Evolutionary conservation across 2,888 invertebrate species (phyloP).

Genomic region (Polymixis flavicincta): DNA sequence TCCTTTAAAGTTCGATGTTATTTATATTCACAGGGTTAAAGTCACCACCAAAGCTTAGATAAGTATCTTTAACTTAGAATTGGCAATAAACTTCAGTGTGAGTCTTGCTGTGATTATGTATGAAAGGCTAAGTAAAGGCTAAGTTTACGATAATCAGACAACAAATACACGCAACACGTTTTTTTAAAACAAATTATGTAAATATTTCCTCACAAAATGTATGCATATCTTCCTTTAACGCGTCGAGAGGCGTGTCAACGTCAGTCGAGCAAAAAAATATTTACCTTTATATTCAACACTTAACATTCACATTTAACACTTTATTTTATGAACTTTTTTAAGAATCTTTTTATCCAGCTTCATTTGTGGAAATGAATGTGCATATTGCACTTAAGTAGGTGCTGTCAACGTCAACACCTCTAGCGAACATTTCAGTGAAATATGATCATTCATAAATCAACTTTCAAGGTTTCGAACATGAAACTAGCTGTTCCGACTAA

Average conservation of each 20-base stretch:
- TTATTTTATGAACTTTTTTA: slow-evolving; percentile 73
- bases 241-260: slow-evolving; percentile 54
- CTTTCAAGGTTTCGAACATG: slow-evolving; percentile 25
- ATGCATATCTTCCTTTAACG: slow-evolving; percentile 53
- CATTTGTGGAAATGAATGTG: slow-evolving; percentile 59
- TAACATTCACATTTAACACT: slow-evolving; percentile 69
- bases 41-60: slow-evolving; percentile 5
- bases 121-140: slow-evolving; percentile 28
- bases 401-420: slow-evolving; percentile 21
- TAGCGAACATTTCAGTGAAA: slow-evolving; percentile 18
- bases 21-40: slow-evolving; percentile 8
- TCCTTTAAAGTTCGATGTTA: neutral
- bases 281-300: slow-evolving; percentile 63
- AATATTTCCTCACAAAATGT: slow-evolving; percentile 53
- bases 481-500: slow-evolving; percentile 18
- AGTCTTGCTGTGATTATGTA: slow-evolving; percentile 17
- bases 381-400: slow-evolving; percentile 38
- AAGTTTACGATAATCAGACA: slow-evolving; percentile 40
- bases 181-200: slow-evolving; percentile 53
- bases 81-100: slow-evolving; percentile 21
- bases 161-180: slow-evolving; percentile 43
- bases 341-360: slow-evolving; percentile 69
- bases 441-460: slow-evolving; percentile 22
- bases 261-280: slow-evolving; percentile 57
- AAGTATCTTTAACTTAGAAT: slow-evolving; percentile 38